A percentile compares a stretch with the other conserved stretches of the same genome.
These are phyloP conservation scores for Morphnarchus princeps DNA, from an alignment of 2,113 vertebrate species.

Conservation along the genomic window DNA sequence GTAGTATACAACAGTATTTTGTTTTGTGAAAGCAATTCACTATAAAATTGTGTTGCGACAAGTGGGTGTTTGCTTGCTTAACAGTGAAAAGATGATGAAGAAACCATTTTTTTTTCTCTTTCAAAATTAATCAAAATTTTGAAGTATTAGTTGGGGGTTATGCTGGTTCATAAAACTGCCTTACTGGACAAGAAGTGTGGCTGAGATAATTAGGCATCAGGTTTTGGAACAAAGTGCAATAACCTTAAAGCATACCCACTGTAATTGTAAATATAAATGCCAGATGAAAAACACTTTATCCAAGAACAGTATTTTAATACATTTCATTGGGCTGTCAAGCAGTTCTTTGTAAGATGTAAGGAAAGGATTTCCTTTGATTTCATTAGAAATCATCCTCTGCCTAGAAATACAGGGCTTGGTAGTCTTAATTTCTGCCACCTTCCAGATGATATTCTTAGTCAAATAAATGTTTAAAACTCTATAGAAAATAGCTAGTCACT, in stretches of 20 bases:
- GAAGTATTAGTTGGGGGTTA: background rate
- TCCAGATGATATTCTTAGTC: background rate
- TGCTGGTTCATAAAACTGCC: background rate
- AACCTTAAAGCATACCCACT: background rate
- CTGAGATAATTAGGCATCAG: background rate
- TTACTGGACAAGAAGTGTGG: background rate
- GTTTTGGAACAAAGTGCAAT: background rate
- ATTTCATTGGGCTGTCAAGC: background rate
- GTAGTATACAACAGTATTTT: background rate
- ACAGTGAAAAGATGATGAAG: background rate
- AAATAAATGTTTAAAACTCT: background rate
- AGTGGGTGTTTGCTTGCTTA: background rate
- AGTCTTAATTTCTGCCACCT: background rate
- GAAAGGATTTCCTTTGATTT: background rate
- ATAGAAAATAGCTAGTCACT: background rate
- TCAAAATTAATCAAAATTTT: background rate
- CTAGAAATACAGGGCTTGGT: accelerated
- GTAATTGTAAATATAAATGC: background rate
- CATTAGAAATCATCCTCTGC: background rate
- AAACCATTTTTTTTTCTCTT: background rate
- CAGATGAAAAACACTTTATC: background rate
- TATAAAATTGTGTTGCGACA: background rate
- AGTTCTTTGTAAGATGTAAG: background rate
- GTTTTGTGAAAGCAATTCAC: background rate
- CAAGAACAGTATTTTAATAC: background rate